Evolutionary conservation across 2,888 invertebrate species (phyloP), one percentile per base, ranked within the genome.

Genomic region (Temnothorax unifasciatus): DNA sequence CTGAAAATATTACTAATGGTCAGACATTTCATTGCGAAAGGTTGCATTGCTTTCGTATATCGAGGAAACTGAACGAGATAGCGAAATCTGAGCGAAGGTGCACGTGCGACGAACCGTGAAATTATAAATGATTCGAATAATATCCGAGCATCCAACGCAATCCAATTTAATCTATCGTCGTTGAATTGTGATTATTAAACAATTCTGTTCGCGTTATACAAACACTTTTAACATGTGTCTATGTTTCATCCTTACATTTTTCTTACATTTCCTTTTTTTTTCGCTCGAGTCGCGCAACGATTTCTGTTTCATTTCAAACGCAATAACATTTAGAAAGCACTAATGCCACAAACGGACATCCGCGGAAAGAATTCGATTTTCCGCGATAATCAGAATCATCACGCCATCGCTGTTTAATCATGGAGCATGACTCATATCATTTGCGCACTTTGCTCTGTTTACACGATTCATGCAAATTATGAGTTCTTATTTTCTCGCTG

Each of bases 91-190:
- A 41, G 25, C 41, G 41, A 73, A 57, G 44, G 59, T 50, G 18
- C n/a, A 75, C 38, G 63, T 83, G 68, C 86, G 68, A 66, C 52
- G 81, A 76, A 83, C 76, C 88, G 50, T 85, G 73, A 87, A 88
- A 87, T 87, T 77, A 73, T 82, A 59, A 86, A 84, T 50, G 82
- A 88, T 82, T 82, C 64, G 50, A n/a, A 69, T 77, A 81, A 83
- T 66, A 54, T 68, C 68, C 86, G 38, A 61, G 82, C 77, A 54
- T 85, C 73, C 54, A 82, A 63, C 69, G 79, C 54, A 15, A 57
- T 38, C 4, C 47, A 47, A 18, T 1, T 50, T 57, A 54, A 38
- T 57, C 41, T 41, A 25, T 11, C 25, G 13, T 38, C 3, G 18
- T 57, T 18, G 13, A 73, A 44, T 54, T 38, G 6, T 41, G n/a